phyloP scores from a whole-genome alignment of 1,140 invertebrate species.

The Trinorchestia longiramus region DNA sequence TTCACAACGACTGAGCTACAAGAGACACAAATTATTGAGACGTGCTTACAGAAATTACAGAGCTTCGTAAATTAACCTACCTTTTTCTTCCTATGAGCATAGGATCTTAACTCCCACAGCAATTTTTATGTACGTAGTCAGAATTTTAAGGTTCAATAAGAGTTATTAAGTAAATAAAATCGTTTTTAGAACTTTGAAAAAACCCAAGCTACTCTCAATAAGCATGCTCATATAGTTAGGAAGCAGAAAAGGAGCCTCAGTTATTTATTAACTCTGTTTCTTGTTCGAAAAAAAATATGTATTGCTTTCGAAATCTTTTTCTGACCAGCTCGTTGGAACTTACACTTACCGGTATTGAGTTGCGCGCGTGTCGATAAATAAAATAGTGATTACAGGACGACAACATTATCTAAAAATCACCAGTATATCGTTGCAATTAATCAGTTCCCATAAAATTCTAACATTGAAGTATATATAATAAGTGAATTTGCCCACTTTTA shows the following conservation, averaged over 20 bases:
- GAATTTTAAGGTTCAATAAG: background rate
- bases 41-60: background rate
- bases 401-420: too few species aligned
- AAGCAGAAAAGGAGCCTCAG: background rate
- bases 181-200: background rate
- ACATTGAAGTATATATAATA: background rate
- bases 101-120: background rate
- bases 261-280: too few species aligned
- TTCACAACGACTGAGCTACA: background rate
- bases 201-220: background rate
- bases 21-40: background rate
- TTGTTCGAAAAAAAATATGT: background rate
- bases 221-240: too few species aligned
- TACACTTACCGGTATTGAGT: too few species aligned
- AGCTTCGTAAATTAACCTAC: background rate
- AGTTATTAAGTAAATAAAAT: background rate
- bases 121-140: background rate
- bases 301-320: background rate
- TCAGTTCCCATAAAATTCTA: background rate
- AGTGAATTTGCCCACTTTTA: background rate
- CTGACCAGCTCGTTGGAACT: background rate
- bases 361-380: too few species aligned
- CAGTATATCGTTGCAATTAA: background rate
- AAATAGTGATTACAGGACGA: too few species aligned
- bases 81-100: background rate